Evolutionary conservation across 2,797 vertebrate species (phyloP).

Genomic region (Poeciliopsis infans): DNA sequence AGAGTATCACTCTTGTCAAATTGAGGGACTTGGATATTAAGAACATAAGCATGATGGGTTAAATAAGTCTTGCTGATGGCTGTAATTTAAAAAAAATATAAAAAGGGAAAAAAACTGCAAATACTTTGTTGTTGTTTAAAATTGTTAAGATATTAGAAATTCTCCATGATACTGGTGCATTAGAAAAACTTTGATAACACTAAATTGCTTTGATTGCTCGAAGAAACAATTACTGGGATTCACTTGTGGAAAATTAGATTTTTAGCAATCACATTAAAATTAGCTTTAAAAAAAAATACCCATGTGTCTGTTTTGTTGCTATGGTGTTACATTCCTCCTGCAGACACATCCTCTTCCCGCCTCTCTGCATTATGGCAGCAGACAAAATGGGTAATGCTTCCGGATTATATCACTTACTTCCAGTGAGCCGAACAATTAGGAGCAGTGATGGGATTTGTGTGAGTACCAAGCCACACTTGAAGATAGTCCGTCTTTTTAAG

Average conservation of each 20-base stretch:
- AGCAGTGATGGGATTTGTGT: conserved; percentile 71
- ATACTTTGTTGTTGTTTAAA: neutral
- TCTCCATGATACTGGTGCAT: neutral
- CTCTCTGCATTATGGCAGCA: conserved; percentile 43
- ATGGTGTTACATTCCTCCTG: conserved; percentile 25
- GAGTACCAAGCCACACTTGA: conserved; percentile 68
- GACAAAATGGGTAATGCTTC: conserved; percentile 43
- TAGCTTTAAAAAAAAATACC: conserved; percentile 4
- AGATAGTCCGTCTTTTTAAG: conserved; percentile 77
- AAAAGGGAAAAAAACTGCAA: neutral
- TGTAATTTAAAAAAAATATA: neutral
- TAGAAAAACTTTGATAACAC: neutral
- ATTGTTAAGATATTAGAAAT: conserved; percentile 6
- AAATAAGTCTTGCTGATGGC: neutral
- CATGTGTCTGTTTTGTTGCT: conserved; percentile 17
- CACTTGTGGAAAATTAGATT: conserved; percentile 2
- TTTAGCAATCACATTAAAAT: neutral
- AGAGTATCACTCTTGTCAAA: neutral
- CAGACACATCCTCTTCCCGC: conserved; percentile 17
- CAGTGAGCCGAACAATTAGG: conserved; percentile 71
- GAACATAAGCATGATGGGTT: conserved; percentile 10
- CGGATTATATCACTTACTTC: conserved; percentile 69
- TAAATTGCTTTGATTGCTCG: conserved; percentile 6
- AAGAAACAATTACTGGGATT: conserved; percentile 9
- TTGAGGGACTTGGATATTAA: neutral